These are phyloP conservation scores for Xyrichtys novacula DNA, from an alignment of 2,797 vertebrate genomes.

Conservation along the genomic window DNA sequence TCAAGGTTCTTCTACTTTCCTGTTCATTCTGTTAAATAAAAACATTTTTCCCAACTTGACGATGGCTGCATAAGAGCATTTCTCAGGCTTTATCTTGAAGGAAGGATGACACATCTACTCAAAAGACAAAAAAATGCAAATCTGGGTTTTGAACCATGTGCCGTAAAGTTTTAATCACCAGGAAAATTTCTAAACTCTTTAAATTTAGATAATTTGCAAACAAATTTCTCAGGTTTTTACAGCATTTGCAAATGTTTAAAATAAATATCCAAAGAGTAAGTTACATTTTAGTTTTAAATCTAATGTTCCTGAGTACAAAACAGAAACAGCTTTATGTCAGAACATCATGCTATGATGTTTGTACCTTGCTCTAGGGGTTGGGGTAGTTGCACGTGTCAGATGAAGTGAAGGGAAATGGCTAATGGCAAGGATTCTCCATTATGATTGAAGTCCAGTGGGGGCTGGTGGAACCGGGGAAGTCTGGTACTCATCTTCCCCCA, in stretches of 20 bases:
- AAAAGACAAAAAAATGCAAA: too few species aligned
- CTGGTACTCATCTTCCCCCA: conserved; percentile 50
- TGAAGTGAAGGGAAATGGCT: conserved; percentile 39
- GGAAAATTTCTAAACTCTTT: neutral
- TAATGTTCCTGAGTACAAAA: neutral
- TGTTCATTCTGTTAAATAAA: too few species aligned
- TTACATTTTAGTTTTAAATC: neutral
- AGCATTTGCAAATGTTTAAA: conserved; percentile 4
- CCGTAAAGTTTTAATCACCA: neutral
- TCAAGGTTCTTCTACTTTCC: too few species aligned
- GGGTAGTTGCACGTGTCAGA: conserved; percentile 40
- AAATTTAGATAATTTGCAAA: neutral
- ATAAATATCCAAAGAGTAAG: neutral
- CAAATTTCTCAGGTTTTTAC: neutral
- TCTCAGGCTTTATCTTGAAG: too few species aligned
- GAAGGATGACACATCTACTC: too few species aligned
- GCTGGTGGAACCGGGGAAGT: neutral
- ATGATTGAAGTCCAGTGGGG: conserved; percentile 45
- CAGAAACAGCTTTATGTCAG: neutral
- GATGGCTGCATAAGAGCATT: too few species aligned
- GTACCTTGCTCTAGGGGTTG: conserved; percentile 8
- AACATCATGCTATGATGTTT: conserved; percentile 15
- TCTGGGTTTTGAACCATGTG: too few species aligned
- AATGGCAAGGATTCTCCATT: conserved; percentile 47
- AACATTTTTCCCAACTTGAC: too few species aligned